Conservation (phyloP, 2,797 vertebrate genomes). For the Enteromius viviparus region DNA sequence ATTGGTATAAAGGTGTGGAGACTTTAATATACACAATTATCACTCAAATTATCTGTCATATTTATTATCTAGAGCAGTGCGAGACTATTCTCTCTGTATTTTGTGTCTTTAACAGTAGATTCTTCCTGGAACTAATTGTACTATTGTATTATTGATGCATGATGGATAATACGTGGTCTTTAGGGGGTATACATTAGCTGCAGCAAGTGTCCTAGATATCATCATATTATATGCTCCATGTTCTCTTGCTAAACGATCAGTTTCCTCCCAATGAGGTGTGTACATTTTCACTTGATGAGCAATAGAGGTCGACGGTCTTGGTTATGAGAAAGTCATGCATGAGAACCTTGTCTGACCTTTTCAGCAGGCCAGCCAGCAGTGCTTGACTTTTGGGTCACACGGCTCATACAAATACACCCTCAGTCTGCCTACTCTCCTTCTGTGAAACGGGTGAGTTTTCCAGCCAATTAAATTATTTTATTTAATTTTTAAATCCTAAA, state of each 20-base stretch:
- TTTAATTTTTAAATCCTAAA: background rate
- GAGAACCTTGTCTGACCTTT: slow-evolving; percentile 36
- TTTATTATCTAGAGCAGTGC: slow-evolving; percentile 2
- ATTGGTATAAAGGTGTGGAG: background rate
- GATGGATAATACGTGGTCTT: background rate
- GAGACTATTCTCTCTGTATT: background rate
- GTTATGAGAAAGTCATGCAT: slow-evolving; percentile 43
- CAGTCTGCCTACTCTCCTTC: background rate
- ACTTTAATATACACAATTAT: background rate
- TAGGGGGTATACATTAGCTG: background rate
- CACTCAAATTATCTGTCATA: background rate
- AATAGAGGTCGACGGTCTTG: slow-evolving; percentile 1
- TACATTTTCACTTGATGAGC: slow-evolving; percentile 23
- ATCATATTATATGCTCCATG: slow-evolving; percentile 1
- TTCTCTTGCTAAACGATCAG: slow-evolving; percentile 6
- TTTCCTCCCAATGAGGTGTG: slow-evolving; percentile 30
- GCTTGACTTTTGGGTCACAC: slow-evolving; percentile 15
- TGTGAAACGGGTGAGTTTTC: background rate
- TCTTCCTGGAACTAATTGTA: background rate
- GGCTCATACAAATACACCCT: slow-evolving; percentile 20
- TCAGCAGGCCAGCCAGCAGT: slow-evolving; percentile 9
- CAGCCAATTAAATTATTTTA: background rate
- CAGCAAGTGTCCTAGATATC: background rate
- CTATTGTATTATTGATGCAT: background rate
- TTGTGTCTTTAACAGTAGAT: background rate